These are phyloP conservation scores for Pseudanteris insignis DNA, from an alignment of 2,888 invertebrate genomes.

Conservation along the genomic window DNA sequence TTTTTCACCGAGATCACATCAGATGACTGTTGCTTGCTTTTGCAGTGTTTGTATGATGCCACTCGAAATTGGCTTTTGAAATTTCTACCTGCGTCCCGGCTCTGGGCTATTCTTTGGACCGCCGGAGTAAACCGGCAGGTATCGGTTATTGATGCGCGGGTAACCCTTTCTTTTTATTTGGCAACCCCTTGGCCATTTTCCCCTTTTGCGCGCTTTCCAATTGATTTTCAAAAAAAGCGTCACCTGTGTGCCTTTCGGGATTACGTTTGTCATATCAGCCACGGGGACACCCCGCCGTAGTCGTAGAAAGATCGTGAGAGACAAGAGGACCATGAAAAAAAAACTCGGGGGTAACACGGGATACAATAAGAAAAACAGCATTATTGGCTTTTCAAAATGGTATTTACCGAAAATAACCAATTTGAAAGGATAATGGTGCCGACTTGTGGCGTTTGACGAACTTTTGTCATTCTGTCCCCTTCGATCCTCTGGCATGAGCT, in stretches of 20 bases:
- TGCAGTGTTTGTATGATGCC: slow-evolving; percentile 40
- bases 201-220: slow-evolving; percentile 40
- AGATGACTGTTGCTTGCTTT: slow-evolving; percentile 22
- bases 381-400: slow-evolving; percentile 67
- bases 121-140: slow-evolving; percentile 45
- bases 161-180: slow-evolving; percentile 37
- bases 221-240: slow-evolving; percentile 54
- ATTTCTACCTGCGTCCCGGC: slow-evolving; percentile 50
- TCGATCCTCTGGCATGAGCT: slow-evolving; percentile 10
- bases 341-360: slow-evolving; percentile 46
- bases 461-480: slow-evolving; percentile 30
- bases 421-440: slow-evolving; percentile 60
- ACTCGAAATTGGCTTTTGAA: slow-evolving; percentile 57
- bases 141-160: slow-evolving; percentile 49
- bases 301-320: slow-evolving; percentile 41
- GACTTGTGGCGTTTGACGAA: slow-evolving; percentile 38
- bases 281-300: slow-evolving; percentile 50
- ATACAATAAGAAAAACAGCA: slow-evolving; percentile 64
- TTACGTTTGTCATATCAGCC: slow-evolving; percentile 60
- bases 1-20: slow-evolving; percentile 16
- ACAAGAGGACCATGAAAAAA: slow-evolving; percentile 41
- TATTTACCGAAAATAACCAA: slow-evolving; percentile 67
- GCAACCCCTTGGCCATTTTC: slow-evolving; percentile 36
- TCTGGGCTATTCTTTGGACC: slow-evolving; percentile 30
- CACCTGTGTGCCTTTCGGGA: slow-evolving; percentile 64